These are phyloP conservation scores for Enteromius viviparus DNA, from an alignment of 2,797 vertebrate genomes.

Conservation along the genomic window DNA sequence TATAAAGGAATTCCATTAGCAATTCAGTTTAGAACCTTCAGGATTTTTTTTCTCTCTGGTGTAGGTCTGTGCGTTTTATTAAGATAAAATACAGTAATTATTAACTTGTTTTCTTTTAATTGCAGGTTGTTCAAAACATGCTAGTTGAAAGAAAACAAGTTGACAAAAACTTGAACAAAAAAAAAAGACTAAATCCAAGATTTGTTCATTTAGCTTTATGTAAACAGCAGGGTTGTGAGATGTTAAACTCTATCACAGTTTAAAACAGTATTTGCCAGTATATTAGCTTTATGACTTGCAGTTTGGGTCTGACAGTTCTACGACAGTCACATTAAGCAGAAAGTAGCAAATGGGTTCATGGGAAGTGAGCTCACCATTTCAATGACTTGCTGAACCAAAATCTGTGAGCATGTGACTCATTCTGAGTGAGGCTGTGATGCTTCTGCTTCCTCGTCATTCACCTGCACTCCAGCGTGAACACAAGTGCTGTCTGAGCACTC, in stretches of 20 bases:
- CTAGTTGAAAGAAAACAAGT: background rate
- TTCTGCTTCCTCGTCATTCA: background rate
- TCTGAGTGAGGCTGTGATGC: background rate
- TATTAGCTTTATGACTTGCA: background rate
- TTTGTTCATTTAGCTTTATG: background rate
- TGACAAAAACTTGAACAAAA: background rate
- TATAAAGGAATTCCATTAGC: background rate
- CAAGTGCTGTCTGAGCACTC: background rate
- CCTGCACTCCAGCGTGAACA: background rate
- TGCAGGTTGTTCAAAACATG: background rate
- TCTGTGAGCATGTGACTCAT: background rate
- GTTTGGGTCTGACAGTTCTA: background rate
- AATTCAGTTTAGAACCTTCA: background rate
- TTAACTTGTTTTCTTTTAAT: no score
- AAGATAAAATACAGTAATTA: background rate
- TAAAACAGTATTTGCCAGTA: background rate
- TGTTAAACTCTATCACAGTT: background rate
- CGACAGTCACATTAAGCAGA: background rate
- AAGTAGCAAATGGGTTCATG: background rate
- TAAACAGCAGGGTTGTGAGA: background rate
- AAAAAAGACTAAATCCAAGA: background rate
- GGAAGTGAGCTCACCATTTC: constrained; percentile 2
- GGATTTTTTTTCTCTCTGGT: background rate
- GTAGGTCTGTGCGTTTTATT: no score
- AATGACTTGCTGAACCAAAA: background rate